Conservation (phyloP, 2,113 vertebrate genomes). For the Spea multiplicata region DNA sequence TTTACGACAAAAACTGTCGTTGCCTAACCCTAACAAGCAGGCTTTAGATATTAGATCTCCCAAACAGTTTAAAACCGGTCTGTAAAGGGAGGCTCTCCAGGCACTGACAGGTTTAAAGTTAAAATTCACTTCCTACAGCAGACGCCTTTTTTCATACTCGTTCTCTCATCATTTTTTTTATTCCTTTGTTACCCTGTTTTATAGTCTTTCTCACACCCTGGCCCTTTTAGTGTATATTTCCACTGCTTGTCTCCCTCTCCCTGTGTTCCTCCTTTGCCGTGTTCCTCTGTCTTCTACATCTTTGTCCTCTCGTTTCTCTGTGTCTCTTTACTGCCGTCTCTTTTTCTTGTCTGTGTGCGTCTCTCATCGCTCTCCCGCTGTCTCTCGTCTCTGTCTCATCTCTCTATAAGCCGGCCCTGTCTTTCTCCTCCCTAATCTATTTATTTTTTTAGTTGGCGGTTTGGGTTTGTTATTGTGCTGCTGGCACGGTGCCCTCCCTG, state of each 20-base stretch:
- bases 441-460: constrained; percentile 54
- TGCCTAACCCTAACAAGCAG: too few relatives aligned
- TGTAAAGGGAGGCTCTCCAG: too few relatives aligned
- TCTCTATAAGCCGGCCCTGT: neutral
- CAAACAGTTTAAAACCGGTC: too few relatives aligned
- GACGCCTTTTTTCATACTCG: too few relatives aligned
- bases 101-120: too few relatives aligned
- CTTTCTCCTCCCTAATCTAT: neutral
- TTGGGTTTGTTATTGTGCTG: constrained; percentile 78
- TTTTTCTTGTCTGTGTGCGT: neutral
- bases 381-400: neutral
- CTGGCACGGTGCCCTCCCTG: constrained; percentile 78
- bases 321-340: neutral
- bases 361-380: neutral
- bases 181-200: neutral
- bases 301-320: neutral
- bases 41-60: too few relatives aligned
- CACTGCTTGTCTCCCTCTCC: neutral
- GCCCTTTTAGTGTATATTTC: fast-evolving
- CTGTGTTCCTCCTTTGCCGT: neutral
- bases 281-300: neutral
- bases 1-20: too few relatives aligned
- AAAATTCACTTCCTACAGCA: too few relatives aligned
- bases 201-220: neutral
- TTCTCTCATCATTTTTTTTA: neutral